phyloP scores from a whole-genome alignment of 2,888 invertebrate genomes.

The Pemphredon lugubris region DNA sequence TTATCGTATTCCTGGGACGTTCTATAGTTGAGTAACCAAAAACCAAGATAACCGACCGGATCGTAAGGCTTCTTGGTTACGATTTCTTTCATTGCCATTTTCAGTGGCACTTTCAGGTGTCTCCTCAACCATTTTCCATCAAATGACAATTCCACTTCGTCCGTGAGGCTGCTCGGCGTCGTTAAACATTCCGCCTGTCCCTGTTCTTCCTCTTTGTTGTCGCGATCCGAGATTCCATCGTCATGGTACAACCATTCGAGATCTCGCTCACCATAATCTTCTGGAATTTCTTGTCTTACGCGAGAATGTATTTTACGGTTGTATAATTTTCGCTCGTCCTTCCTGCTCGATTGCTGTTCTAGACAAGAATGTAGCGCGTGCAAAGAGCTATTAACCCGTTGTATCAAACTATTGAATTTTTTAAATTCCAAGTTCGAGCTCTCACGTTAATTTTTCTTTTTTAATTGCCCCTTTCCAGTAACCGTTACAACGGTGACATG shows the following conservation, averaged over 20 bases:
- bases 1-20: constrained; percentile 78
- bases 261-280: too few species aligned
- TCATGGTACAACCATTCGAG: neutral
- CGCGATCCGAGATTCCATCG: neutral
- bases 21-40: constrained; percentile 82
- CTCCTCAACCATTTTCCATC: constrained; percentile 57
- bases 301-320: too few species aligned
- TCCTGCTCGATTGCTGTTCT: neutral
- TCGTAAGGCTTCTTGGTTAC: constrained; percentile 80
- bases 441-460: too few species aligned
- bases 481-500: too few species aligned
- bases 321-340: too few species aligned
- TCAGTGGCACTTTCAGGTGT: constrained; percentile 73
- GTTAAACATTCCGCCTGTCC: neutral
- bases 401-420: too few species aligned
- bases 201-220: constrained; percentile 3
- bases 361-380: too few species aligned
- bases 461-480: too few species aligned
- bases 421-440: too few species aligned
- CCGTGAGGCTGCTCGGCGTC: constrained; percentile 9
- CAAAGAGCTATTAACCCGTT: too few species aligned
- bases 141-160: constrained; percentile 42
- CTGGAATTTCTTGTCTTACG: too few species aligned
- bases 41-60: constrained; percentile 82
- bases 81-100: constrained; percentile 81